Percentiles rank a stretch among this genome's conserved stretches.
phyloP scores from a whole-genome alignment of 2,797 vertebrate species.

The Naso thynnoides region DNA sequence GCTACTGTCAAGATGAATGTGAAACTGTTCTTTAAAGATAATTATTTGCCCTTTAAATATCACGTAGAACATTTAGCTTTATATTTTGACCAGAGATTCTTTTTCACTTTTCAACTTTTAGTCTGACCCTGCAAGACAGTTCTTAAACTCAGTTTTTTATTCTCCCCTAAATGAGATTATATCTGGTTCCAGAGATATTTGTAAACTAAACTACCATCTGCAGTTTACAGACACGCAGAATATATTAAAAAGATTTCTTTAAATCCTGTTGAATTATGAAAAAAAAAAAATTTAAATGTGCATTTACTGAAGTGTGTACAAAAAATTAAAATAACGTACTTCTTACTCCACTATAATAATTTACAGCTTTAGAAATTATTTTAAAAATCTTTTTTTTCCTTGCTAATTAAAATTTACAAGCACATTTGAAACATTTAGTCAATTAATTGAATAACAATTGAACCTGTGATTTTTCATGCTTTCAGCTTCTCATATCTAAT shows the following conservation, averaged over 20 bases:
- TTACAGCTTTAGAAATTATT: too few relatives aligned
- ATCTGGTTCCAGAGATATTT: background rate
- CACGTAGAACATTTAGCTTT: background rate
- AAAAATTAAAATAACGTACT: too few relatives aligned
- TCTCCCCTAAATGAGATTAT: background rate
- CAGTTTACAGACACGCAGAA: background rate
- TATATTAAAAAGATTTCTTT: too few relatives aligned
- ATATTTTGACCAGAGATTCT: background rate
- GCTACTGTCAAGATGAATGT: background rate
- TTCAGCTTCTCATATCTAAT: too few relatives aligned
- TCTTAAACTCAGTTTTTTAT: background rate
- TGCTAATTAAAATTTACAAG: background rate
- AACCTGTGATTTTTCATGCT: too few relatives aligned
- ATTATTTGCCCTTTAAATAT: background rate
- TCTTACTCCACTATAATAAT: too few relatives aligned
- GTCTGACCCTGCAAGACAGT: background rate
- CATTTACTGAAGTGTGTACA: too few relatives aligned
- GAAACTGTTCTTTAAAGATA: too few relatives aligned
- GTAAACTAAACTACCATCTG: background rate
- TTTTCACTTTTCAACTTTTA: background rate
- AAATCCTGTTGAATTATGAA: too few relatives aligned
- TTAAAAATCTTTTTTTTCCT: too few relatives aligned
- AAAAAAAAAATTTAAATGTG: too few relatives aligned
- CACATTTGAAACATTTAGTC: background rate
- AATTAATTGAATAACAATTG: too few relatives aligned